Percentiles rank a stretch among this genome's conserved stretches.
Conservation (phyloP, 2,888 invertebrate species). For the Silvanus unidentatus region DNA sequence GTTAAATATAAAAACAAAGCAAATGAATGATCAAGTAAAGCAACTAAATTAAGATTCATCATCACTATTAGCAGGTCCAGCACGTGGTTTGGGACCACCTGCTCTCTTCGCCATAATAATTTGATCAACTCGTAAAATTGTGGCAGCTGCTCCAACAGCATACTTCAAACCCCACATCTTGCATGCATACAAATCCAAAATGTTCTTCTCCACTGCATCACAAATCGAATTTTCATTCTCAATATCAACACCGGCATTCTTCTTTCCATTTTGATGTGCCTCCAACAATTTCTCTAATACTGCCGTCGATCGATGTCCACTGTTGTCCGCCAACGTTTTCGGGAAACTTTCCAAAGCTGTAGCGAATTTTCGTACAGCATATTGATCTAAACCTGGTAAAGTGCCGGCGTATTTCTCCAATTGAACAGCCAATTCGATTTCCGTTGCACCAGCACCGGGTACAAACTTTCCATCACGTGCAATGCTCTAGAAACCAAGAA, state of each 20-base stretch:
- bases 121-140: conserved; percentile 90
- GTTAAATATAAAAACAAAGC: neutral
- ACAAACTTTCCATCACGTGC: conserved; percentile 56
- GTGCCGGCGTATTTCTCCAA: conserved; percentile 85
- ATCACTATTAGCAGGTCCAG: conserved; percentile 57
- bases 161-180: conserved; percentile 96
- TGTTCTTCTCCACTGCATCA: conserved; percentile 70
- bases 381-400: conserved; percentile 91
- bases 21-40: conserved; percentile 3
- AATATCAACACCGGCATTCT: conserved; percentile 75
- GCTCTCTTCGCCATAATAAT: conserved; percentile 98
- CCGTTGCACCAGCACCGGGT: conserved; percentile 92
- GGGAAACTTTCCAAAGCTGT: conserved; percentile 85
- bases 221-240: conserved; percentile 68
- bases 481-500: conserved; percentile 35
- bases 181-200: conserved; percentile 76
- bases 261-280: conserved; percentile 85
- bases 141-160: conserved; percentile 87
- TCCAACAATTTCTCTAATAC: conserved; percentile 84
- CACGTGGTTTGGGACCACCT: conserved; percentile 84
- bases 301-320: conserved; percentile 83
- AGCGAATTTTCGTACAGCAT: conserved; percentile 91
- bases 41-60: conserved; percentile 53
- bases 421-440: conserved; percentile 87
- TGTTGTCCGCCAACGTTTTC: conserved; percentile 89